phyloP scores from a whole-genome alignment of 2,888 invertebrate genomes.

The Cheilosia pagana region DNA sequence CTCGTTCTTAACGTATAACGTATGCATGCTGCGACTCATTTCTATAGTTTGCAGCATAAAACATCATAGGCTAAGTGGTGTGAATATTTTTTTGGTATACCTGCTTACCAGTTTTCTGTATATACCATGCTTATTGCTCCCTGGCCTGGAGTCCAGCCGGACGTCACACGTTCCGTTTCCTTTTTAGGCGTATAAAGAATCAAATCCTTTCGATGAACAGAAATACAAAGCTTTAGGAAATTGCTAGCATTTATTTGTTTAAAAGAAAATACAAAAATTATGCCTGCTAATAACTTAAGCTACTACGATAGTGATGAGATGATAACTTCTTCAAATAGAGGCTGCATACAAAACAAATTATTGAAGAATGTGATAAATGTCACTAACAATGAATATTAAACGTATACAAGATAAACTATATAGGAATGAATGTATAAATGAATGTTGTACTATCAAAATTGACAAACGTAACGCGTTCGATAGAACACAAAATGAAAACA shows the following conservation, averaged over 20 bases:
- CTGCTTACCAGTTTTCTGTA: too few relatives aligned
- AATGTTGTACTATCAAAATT: conserved; percentile 44
- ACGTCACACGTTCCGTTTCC: too few relatives aligned
- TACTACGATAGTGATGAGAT: neutral
- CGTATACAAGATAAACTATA: conserved; percentile 48
- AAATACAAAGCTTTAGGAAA: neutral
- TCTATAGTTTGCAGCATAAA: too few relatives aligned
- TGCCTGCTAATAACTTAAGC: conserved; percentile 5
- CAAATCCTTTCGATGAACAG: too few relatives aligned
- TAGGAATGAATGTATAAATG: conserved; percentile 42
- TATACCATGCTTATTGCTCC: too few relatives aligned
- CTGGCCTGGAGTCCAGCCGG: too few relatives aligned
- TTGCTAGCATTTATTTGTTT: conserved; percentile 22
- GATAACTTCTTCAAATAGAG: neutral
- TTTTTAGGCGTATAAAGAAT: too few relatives aligned
- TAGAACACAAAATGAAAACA: conserved; percentile 18
- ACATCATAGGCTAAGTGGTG: too few relatives aligned
- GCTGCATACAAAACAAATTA: conserved; percentile 1
- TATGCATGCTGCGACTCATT: too few relatives aligned
- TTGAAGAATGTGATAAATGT: conserved; percentile 19
- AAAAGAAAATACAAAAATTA: conserved; percentile 13
- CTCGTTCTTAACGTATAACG: too few relatives aligned
- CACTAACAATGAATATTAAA: conserved; percentile 52
- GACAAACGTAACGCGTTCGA: conserved; percentile 15
- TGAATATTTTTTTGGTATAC: too few relatives aligned